phyloP scores from a whole-genome alignment of 2,888 invertebrate genomes.

The Lissonota sp. region DNA sequence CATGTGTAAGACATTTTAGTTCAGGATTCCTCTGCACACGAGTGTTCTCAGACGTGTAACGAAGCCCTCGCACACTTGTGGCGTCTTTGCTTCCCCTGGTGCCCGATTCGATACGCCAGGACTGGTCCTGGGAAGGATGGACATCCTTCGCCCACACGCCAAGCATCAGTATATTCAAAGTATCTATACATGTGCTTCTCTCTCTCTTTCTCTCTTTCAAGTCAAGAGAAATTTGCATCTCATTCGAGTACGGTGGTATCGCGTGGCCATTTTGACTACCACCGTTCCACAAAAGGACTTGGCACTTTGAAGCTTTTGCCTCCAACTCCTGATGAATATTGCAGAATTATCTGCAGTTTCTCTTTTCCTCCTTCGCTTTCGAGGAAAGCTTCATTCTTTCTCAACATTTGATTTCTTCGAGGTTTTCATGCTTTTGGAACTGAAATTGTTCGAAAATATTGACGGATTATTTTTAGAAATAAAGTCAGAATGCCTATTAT shows the following conservation, averaged over 20 bases:
- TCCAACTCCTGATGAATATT: slow-evolving; percentile 8
- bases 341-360: neutral
- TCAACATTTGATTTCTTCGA: too few species aligned
- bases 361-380: neutral
- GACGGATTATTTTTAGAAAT: too few species aligned
- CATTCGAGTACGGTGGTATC: slow-evolving; percentile 57
- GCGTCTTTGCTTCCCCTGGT: neutral
- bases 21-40: neutral
- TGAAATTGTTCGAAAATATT: too few species aligned
- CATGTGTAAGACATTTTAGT: neutral
- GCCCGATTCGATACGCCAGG: slow-evolving; percentile 31
- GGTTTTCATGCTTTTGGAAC: too few species aligned
- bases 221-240: slow-evolving; percentile 76
- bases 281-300: slow-evolving; percentile 50
- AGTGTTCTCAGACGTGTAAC: slow-evolving; percentile 2
- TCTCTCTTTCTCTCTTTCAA: slow-evolving; percentile 53
- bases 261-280: slow-evolving; percentile 37
- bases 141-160: slow-evolving; percentile 77
- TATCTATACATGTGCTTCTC: slow-evolving; percentile 1
- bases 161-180: slow-evolving; percentile 66
- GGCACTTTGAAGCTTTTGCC: slow-evolving; percentile 8
- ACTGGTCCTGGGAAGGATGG: slow-evolving; percentile 75
- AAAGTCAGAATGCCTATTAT: too few species aligned
- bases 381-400: too few species aligned
- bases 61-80: slow-evolving; percentile 6